Evolutionary conservation across 2,113 vertebrate genomes (phyloP), one percentile per base, ranked within the genome.

Genomic region (Seriola aureovittata): DNA sequence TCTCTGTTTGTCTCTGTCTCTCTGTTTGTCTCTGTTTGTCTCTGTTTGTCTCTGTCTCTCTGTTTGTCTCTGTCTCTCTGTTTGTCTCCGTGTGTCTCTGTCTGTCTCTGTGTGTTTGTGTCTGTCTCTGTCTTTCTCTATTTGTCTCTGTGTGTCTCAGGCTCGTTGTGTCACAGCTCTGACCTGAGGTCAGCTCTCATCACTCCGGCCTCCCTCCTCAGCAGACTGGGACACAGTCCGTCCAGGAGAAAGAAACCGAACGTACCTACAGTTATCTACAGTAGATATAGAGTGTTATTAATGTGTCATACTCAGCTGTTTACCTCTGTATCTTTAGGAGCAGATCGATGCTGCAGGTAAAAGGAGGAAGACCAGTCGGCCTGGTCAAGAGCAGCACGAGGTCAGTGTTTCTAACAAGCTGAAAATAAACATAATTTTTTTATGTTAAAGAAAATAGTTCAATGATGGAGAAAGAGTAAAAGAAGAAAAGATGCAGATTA

Each of bases 201-300:
- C 78, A 91, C 96, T 62, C 97, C 98, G 0, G 97, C 96, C 84
- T 97, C 96, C 63, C 96, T 99, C 85, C 95, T 99, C 57, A 99
- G 96, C 90, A 96, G 97, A 66, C 95, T 99, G 42, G 97, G 97
- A 8, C 96, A 97, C 80, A 96, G 95, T 67, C 96, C 97, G 52
- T 97, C 97, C 58, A 95, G 97, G 46, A 99, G 97, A 84, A 96
- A 96, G 9, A 97, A 95, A 65, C 96, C 97, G 21, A 98, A 97
- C 96, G 97, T 97, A 76, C 4, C 8, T 10, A 10, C 8, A 38
- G 38, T 11, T 42, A 42, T 42, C 1, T 42, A 10, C 40, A 10
- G 40, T 10, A 42, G 40, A 42, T 42, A 8, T 42, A 42, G 7
- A 9, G 7, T 10, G 40, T 42, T 42, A 36, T 36, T 36, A 36